Conservation (phyloP, 2,888 invertebrate genomes). For the Sinohyriopsis cumingii region DNA sequence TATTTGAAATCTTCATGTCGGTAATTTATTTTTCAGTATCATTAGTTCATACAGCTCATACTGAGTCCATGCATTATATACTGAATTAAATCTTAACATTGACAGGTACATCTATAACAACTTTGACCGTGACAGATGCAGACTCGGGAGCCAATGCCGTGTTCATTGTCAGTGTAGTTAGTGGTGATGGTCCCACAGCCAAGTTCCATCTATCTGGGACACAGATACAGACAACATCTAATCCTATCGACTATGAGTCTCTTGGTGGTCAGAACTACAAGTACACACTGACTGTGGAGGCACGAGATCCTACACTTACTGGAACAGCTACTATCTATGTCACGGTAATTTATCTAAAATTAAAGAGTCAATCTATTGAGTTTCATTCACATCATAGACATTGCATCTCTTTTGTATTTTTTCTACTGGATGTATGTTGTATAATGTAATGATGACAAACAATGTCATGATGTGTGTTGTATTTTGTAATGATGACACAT, state of each 20-base stretch:
- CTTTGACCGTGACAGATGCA: slow-evolving; percentile 34
- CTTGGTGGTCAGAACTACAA: slow-evolving; percentile 6
- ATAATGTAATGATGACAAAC: too few relatives aligned
- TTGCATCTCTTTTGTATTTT: too few relatives aligned
- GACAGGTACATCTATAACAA: slow-evolving; percentile 18
- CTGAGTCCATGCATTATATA: too few relatives aligned
- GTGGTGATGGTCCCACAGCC: slow-evolving; percentile 26
- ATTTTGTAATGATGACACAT: too few relatives aligned
- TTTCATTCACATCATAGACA: too few relatives aligned
- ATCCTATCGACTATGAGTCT: slow-evolving; percentile 39
- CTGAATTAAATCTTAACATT: neutral
- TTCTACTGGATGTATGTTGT: too few relatives aligned
- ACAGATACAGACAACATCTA: slow-evolving; percentile 20
- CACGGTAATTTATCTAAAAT: slow-evolving; percentile 1
- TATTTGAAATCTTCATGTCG: too few relatives aligned
- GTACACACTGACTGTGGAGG: slow-evolving; percentile 34
- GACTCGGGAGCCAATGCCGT: slow-evolving; percentile 29
- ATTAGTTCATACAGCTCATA: too few relatives aligned
- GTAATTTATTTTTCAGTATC: too few relatives aligned
- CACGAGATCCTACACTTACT: slow-evolving; percentile 10
- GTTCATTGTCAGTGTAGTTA: slow-evolving; percentile 16
- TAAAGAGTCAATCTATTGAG: too few relatives aligned
- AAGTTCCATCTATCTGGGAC: slow-evolving; percentile 16
- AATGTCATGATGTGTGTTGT: too few relatives aligned
- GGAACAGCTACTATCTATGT: slow-evolving; percentile 21